Percentiles rank a stretch among this genome's conserved stretches.
These are phyloP conservation scores for Serrognathus titanus DNA, from an alignment of 2,888 invertebrate species.

Conservation along the genomic window DNA sequence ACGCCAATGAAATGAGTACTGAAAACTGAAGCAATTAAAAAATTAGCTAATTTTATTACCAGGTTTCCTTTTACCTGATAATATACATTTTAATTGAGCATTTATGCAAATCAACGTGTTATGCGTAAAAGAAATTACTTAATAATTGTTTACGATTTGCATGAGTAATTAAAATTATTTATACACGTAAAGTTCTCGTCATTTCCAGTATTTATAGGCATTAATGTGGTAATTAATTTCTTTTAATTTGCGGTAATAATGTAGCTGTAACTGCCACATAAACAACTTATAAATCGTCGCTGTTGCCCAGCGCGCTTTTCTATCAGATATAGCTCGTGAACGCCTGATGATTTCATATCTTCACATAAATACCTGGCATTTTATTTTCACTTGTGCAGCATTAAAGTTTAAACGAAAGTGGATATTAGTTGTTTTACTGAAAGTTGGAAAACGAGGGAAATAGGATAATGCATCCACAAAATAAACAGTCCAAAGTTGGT, in stretches of 20 bases:
- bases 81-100: constrained; percentile 5
- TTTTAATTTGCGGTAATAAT: background rate
- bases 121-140: constrained; percentile 5
- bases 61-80: background rate
- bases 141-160: constrained; percentile 8
- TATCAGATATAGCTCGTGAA: no score
- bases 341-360: no score
- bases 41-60: constrained; percentile 1
- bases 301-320: background rate
- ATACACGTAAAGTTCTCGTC: background rate
- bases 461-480: no score
- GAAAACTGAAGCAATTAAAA: background rate
- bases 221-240: background rate
- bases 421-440: no score
- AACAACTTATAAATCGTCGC: background rate
- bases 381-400: no score
- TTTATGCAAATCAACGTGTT: constrained; percentile 4
- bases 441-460: no score
- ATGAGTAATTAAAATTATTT: constrained; percentile 6
- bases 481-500: no score
- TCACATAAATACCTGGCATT: no score
- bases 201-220: background rate
- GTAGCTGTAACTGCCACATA: background rate
- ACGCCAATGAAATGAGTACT: background rate
- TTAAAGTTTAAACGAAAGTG: no score